Evolutionary conservation across 2,888 invertebrate genomes (phyloP).

Genomic region (Zeuzera pyrina): DNA sequence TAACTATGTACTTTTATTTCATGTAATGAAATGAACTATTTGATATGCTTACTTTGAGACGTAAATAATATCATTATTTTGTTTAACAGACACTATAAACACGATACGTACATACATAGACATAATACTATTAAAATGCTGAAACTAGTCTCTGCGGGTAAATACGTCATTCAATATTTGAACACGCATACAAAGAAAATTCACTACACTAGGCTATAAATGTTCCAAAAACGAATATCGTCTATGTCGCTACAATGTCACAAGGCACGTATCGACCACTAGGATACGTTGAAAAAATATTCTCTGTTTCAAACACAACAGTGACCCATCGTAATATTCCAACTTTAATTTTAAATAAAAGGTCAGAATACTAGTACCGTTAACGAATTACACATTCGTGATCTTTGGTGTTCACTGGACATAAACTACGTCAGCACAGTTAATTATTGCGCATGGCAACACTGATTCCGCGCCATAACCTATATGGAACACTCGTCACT

Average conservation of each 20-base stretch:
- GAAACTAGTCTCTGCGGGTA: constrained; percentile 50
- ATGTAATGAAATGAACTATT: constrained; percentile 5
- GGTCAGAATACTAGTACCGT: constrained; percentile 9
- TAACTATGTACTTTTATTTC: too few relatives aligned
- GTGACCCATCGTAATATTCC: constrained; percentile 12
- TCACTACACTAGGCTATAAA: neutral
- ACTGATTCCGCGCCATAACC: constrained; percentile 23
- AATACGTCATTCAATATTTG: neutral
- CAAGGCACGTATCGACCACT: constrained; percentile 60
- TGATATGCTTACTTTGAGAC: constrained; percentile 56
- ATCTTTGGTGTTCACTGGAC: constrained; percentile 60
- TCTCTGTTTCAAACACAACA: constrained; percentile 43
- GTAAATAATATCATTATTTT: constrained; percentile 19
- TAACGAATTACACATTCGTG: constrained; percentile 28
- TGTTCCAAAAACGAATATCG: neutral
- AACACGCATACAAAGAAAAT: neutral
- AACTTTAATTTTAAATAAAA: constrained; percentile 4
- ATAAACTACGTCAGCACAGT: neutral
- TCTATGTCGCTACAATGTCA: constrained; percentile 33
- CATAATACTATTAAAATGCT: constrained; percentile 52
- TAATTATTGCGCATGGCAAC: constrained; percentile 24
- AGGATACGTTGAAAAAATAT: constrained; percentile 66
- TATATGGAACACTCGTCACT: constrained; percentile 78
- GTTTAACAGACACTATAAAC: neutral
- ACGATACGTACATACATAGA: constrained; percentile 5